These are phyloP conservation scores for Arctopsyche grandis DNA, from an alignment of 1,140 invertebrate species.

Conservation along the genomic window DNA sequence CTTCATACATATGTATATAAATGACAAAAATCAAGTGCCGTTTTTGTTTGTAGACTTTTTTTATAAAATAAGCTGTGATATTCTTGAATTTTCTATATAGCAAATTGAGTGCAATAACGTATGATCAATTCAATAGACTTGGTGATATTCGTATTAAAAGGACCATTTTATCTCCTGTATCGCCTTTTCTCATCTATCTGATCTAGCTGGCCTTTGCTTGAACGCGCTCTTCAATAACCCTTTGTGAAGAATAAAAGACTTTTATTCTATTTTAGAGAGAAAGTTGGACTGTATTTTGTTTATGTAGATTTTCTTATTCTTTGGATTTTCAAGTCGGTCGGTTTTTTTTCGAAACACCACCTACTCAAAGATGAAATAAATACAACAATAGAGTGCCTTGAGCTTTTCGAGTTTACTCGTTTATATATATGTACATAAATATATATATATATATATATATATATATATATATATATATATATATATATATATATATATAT, in stretches of 20 bases:
- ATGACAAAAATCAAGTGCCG: no score
- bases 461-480: constrained; percentile 15
- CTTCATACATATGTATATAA: no score
- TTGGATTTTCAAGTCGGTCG: neutral
- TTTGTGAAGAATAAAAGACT: constrained; percentile 1
- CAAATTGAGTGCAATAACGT: neutral
- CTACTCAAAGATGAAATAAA: no score
- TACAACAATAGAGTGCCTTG: neutral
- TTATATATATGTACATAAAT: neutral
- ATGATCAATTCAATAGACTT: neutral
- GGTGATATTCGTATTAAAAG: neutral
- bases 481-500: constrained; percentile 1
- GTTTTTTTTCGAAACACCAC: no score
- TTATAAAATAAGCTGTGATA: no score
- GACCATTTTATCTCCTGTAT: constrained; percentile 15
- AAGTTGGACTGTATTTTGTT: neutral
- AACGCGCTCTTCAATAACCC: neutral
- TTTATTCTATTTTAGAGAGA: neutral
- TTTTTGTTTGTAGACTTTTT: no score
- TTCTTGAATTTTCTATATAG: no score
- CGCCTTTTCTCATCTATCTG: neutral
- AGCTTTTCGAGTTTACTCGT: neutral
- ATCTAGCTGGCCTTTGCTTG: neutral
- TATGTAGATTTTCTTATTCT: constrained; percentile 20
- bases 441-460: constrained; percentile 22